Conservation (phyloP, 1,140 invertebrate genomes). For the Leptinotarsa lineolata region DNA sequence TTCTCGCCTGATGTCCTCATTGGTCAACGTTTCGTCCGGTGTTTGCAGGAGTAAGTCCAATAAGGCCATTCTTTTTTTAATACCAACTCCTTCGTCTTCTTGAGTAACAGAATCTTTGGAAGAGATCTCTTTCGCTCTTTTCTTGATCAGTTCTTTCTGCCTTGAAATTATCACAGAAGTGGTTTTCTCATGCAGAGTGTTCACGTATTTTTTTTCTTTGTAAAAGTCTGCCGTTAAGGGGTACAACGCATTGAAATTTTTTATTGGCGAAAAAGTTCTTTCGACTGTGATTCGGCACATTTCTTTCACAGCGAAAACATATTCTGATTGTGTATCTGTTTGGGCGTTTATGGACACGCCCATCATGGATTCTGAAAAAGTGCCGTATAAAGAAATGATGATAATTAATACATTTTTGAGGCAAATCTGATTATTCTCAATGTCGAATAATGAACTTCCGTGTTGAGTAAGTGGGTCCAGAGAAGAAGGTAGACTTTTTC, state of each 20-base stretch:
- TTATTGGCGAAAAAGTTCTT: slow-evolving; percentile 55
- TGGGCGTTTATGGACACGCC: slow-evolving; percentile 71
- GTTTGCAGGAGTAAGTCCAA: slow-evolving; percentile 71
- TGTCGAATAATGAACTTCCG: no score
- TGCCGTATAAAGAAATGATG: no score
- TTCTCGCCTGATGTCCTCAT: slow-evolving; percentile 76
- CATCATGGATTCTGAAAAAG: slow-evolving; percentile 68
- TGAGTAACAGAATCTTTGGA: background rate
- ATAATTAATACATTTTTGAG: no score
- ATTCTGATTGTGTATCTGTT: slow-evolving; percentile 68
- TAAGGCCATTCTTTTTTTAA: slow-evolving; percentile 69
- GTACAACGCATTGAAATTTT: slow-evolving; percentile 32
- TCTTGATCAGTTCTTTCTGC: slow-evolving; percentile 44
- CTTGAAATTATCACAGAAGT: slow-evolving; percentile 49
- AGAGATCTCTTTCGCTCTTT: slow-evolving; percentile 5
- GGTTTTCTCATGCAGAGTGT: slow-evolving; percentile 71
- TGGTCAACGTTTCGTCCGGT: slow-evolving; percentile 60
- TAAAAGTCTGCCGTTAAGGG: slow-evolving; percentile 34
- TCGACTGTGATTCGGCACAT: slow-evolving; percentile 52
- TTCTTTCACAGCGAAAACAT: slow-evolving; percentile 72
- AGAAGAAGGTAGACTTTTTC: no score
- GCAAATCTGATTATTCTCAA: no score
- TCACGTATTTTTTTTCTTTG: slow-evolving; percentile 59
- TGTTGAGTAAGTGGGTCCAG: no score
- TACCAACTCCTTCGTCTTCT: slow-evolving; percentile 40